phyloP scores from a whole-genome alignment of 2,113 vertebrate genomes.

The Hucho hucho region DNA sequence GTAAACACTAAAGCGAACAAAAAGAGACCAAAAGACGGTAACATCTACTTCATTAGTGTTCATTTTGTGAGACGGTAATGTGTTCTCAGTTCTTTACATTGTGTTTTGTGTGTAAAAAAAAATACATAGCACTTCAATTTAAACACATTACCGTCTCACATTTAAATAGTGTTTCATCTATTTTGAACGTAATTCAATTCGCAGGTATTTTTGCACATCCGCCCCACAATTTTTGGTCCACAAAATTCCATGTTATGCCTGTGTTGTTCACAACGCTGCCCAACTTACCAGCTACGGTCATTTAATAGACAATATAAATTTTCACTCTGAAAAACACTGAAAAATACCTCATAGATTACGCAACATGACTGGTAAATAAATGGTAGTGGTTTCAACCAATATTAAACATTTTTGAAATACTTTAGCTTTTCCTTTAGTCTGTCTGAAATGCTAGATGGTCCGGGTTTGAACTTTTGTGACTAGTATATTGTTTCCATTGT shows the following conservation, averaged over 20 bases:
- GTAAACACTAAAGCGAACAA: conserved; percentile 69
- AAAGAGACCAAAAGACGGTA: conserved; percentile 68
- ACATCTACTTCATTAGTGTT: conserved; percentile 43
- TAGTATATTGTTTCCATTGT: no score
- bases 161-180: conserved; percentile 63
- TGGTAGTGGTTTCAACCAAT: no score
- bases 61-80: no score
- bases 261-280: conserved; percentile 29
- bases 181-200: conserved; percentile 55
- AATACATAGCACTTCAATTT: conserved; percentile 75
- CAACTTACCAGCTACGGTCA: background rate
- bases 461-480: background rate
- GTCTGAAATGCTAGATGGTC: no score
- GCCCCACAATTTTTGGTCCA: conserved; percentile 31
- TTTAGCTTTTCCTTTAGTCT: no score
- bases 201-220: conserved; percentile 32
- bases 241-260: background rate
- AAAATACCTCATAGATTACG: no score
- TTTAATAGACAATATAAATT: background rate
- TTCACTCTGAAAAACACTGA: background rate
- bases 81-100: conserved; percentile 67
- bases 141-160: conserved; percentile 65
- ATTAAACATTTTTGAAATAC: no score
- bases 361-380: no score
- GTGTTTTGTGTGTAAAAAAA: conserved; percentile 42